Evolutionary conservation across 1,140 invertebrate genomes (phyloP).

Genomic region (Leucophenga varia): DNA sequence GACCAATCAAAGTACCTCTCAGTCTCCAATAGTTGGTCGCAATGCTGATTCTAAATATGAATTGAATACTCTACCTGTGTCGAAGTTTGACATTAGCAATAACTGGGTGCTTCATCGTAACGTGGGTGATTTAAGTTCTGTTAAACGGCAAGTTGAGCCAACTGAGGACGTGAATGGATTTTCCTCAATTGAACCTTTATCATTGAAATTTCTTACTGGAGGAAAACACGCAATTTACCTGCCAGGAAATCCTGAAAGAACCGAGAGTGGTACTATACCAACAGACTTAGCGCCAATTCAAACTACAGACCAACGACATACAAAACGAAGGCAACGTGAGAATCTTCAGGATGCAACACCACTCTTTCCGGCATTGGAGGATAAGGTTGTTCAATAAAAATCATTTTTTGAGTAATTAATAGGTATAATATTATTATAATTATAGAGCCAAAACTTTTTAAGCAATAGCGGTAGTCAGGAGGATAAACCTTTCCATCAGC

Average conservation of each 20-base stretch:
- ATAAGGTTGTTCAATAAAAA: slow-evolving; percentile 5
- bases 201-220: slow-evolving; percentile 34
- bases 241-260: slow-evolving; percentile 58
- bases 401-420: too few species aligned
- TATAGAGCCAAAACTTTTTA: too few species aligned
- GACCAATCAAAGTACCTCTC: background rate
- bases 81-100: slow-evolving; percentile 48
- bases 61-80: background rate
- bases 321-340: slow-evolving; percentile 25
- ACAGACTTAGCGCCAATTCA: too few species aligned
- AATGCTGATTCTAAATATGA: background rate
- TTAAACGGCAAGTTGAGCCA: background rate
- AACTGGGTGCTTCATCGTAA: slow-evolving; percentile 63
- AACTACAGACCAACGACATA: slow-evolving; percentile 57
- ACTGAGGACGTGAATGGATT: slow-evolving; percentile 9
- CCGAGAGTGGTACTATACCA: too few species aligned
- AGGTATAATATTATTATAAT: too few species aligned
- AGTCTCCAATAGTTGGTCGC: background rate
- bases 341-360: slow-evolving; percentile 28
- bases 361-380: slow-evolving; percentile 14
- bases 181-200: slow-evolving; percentile 23
- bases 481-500: slow-evolving; percentile 49
- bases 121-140: background rate
- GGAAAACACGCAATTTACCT: slow-evolving; percentile 78
- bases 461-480: too few species aligned